A percentile compares a stretch with the other conserved stretches of the same genome.
These are phyloP conservation scores for Pygoscelis antarcticus DNA, from an alignment of 2,113 vertebrate genomes.

Conservation along the genomic window DNA sequence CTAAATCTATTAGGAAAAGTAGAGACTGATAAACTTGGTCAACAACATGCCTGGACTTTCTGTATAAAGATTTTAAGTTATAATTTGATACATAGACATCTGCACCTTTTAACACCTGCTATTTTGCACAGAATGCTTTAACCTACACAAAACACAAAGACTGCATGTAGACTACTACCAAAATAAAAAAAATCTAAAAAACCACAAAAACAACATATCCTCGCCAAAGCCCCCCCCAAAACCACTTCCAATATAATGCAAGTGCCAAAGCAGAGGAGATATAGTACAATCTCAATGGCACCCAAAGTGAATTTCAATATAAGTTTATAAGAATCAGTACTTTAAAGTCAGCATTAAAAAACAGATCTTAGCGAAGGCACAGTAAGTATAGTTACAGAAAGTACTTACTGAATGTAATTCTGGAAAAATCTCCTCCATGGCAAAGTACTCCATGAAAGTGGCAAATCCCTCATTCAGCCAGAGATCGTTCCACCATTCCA, in stretches of 20 bases:
- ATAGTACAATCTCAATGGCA: fast-evolving
- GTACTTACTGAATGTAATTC: constrained; percentile 85
- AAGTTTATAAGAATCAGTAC: not conserved
- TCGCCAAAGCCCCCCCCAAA: not conserved
- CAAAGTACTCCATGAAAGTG: constrained; percentile 92
- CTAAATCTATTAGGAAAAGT: not conserved
- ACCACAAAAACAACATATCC: fast-evolving
- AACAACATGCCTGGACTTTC: not conserved
- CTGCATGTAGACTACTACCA: not conserved
- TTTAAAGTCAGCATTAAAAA: not conserved
- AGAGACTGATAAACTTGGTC: not conserved
- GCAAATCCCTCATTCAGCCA: constrained; percentile 99
- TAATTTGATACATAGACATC: not conserved
- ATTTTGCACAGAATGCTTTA: not conserved
- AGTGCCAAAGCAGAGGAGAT: not conserved
- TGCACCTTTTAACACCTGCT: not conserved
- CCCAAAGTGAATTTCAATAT: not conserved
- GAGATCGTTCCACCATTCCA: constrained; percentile 97
- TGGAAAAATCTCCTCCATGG: constrained; percentile 80
- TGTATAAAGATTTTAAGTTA: not conserved
- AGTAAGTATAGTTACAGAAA: not conserved
- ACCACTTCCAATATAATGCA: not conserved
- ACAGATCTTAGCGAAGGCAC: not conserved
- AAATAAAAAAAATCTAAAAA: not conserved
- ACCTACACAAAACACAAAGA: not conserved